A percentile compares a stretch with the other conserved stretches of the same genome.
These are phyloP conservation scores for Ameiurus melas DNA, from an alignment of 2,113 vertebrate genomes.

Conservation along the genomic window DNA sequence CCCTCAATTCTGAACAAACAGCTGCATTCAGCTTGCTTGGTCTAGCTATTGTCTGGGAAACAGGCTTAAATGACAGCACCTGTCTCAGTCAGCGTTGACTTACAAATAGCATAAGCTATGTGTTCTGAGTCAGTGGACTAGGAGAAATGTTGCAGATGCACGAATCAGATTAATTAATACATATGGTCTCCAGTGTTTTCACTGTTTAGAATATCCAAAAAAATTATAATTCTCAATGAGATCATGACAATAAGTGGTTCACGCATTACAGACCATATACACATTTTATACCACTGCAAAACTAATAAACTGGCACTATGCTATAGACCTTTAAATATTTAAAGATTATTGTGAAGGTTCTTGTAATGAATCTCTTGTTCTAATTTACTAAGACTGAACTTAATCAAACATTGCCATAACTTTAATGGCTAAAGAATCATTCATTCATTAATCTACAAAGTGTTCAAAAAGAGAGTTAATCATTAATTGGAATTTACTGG, in stretches of 20 bases:
- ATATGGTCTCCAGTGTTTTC: background rate
- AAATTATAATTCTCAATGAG: background rate
- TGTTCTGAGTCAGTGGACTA: background rate
- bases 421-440: background rate
- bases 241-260: background rate
- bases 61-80: slow-evolving; percentile 36
- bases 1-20: slow-evolving; percentile 16
- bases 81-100: background rate
- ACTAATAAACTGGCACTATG: background rate
- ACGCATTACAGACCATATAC: background rate
- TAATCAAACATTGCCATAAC: background rate
- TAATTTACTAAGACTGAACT: background rate
- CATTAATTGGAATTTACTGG: background rate
- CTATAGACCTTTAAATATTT: background rate
- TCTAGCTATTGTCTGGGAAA: slow-evolving; percentile 10
- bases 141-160: background rate
- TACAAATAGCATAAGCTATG: background rate
- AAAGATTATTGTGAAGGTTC: background rate
- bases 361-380: background rate
- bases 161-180: background rate
- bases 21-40: background rate
- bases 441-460: background rate
- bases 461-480: background rate
- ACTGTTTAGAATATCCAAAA: background rate
- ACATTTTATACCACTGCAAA: background rate